phyloP scores from a whole-genome alignment of 53 echinoderm and acorn worm species.

The Apostichopus leukothele region DNA sequence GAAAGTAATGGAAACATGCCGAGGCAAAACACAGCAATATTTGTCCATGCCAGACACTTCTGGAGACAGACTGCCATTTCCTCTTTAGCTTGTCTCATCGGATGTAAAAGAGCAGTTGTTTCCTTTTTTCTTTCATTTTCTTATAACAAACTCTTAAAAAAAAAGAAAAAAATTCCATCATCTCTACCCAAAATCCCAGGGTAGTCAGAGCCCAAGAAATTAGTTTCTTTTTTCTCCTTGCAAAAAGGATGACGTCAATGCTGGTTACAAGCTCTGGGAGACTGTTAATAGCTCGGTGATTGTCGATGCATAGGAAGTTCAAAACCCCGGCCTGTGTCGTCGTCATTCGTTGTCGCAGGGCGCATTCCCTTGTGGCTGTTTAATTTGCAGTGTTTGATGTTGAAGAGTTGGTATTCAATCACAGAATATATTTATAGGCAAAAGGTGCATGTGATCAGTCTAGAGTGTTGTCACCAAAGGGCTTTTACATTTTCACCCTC shows the following conservation, averaged over 20 bases:
- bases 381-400: slow-evolving; percentile 45
- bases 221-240: neutral
- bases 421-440: slow-evolving; percentile 38
- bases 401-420: slow-evolving; percentile 41
- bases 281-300: slow-evolving; percentile 37
- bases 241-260: slow-evolving; percentile 21
- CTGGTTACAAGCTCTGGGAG: slow-evolving; percentile 22
- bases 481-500: neutral
- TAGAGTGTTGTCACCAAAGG: neutral
- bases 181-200: slow-evolving; percentile 20
- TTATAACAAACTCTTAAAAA: neutral
- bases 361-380: slow-evolving; percentile 34
- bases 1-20: too few species aligned
- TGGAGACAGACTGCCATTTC: neutral
- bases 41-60: neutral
- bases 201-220: neutral
- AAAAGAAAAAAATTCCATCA: slow-evolving; percentile 1
- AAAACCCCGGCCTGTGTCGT: slow-evolving; percentile 6
- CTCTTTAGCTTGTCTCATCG: neutral
- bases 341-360: neutral
- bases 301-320: slow-evolving; percentile 33
- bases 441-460: slow-evolving; percentile 25
- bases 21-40: too few species aligned
- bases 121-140: neutral
- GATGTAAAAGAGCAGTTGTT: neutral